These are phyloP conservation scores for Mythimna pallens DNA, from an alignment of 2,888 invertebrate genomes.

Conservation along the genomic window DNA sequence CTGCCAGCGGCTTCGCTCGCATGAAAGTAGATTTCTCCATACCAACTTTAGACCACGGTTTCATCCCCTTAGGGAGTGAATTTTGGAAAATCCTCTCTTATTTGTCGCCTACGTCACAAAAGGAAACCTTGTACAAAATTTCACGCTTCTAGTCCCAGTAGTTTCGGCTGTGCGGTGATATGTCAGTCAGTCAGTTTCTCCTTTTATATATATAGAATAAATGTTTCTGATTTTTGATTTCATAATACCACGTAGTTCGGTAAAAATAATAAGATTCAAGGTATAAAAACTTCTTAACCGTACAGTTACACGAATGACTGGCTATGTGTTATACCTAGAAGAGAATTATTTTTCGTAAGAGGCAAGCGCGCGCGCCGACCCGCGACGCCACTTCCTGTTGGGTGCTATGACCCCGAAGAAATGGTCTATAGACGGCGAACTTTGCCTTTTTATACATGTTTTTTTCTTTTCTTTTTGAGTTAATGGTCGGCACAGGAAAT, in stretches of 20 bases:
- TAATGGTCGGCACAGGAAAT: constrained; percentile 85
- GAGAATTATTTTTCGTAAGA: constrained; percentile 88
- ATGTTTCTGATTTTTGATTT: too few species aligned
- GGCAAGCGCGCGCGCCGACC: constrained; percentile 86
- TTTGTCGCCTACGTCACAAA: too few species aligned
- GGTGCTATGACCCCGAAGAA: constrained; percentile 90
- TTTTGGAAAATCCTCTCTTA: too few species aligned
- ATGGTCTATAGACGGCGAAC: constrained; percentile 82
- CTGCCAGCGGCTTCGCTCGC: too few species aligned
- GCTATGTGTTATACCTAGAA: constrained; percentile 83
- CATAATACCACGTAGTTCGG: constrained; percentile 24
- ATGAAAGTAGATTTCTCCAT: too few species aligned
- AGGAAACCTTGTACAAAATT: too few species aligned
- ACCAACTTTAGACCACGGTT: too few species aligned
- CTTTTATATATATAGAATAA: too few species aligned
- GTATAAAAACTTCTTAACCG: constrained; percentile 67
- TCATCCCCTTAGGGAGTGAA: too few species aligned
- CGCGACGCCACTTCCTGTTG: constrained; percentile 87
- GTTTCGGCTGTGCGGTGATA: too few species aligned
- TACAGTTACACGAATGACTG: constrained; percentile 79
- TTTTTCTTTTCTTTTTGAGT: constrained; percentile 78
- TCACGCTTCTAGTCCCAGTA: too few species aligned
- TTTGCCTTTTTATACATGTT: constrained; percentile 77
- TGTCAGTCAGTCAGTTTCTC: too few species aligned
- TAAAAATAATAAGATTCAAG: constrained; percentile 56